A percentile compares a stretch with the other conserved stretches of the same genome.
Conservation (phyloP, 2,888 invertebrate species). For the Himalopsyche anomala region DNA sequence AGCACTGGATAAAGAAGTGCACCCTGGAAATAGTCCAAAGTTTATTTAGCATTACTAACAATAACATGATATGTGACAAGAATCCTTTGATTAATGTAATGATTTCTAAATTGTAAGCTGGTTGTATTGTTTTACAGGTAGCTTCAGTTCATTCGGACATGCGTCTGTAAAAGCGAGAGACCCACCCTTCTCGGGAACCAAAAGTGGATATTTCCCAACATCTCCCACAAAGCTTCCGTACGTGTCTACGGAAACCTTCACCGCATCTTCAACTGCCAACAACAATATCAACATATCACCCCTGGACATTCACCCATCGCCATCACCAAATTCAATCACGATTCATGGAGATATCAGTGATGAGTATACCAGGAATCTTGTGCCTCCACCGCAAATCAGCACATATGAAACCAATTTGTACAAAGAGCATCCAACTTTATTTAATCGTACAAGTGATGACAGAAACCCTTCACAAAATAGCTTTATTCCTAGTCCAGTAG, state of each 20-base stretch:
- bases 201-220: slow-evolving; percentile 72
- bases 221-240: slow-evolving; percentile 69
- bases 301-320: slow-evolving; percentile 66
- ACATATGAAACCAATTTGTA: slow-evolving; percentile 47
- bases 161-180: slow-evolving; percentile 77
- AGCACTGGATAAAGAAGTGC: no score
- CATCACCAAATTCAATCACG: slow-evolving; percentile 66
- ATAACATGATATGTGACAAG: no score
- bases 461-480: slow-evolving; percentile 62
- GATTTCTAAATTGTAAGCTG: neutral
- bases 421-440: slow-evolving; percentile 69
- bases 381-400: slow-evolving; percentile 71
- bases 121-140: slow-evolving; percentile 71
- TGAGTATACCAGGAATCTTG: slow-evolving; percentile 72
- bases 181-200: slow-evolving; percentile 72
- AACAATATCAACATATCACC: slow-evolving; percentile 69
- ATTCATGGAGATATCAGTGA: slow-evolving; percentile 68
- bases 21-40: no score
- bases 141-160: slow-evolving; percentile 79
- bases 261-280: slow-evolving; percentile 71
- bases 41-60: no score
- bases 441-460: slow-evolving; percentile 41
- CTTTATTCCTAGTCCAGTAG: slow-evolving; percentile 75
- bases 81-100: neutral
- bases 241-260: slow-evolving; percentile 68